Base-by-base conservation (phyloP, 2,888 invertebrate species). In the Oscheius onirici region DNA sequence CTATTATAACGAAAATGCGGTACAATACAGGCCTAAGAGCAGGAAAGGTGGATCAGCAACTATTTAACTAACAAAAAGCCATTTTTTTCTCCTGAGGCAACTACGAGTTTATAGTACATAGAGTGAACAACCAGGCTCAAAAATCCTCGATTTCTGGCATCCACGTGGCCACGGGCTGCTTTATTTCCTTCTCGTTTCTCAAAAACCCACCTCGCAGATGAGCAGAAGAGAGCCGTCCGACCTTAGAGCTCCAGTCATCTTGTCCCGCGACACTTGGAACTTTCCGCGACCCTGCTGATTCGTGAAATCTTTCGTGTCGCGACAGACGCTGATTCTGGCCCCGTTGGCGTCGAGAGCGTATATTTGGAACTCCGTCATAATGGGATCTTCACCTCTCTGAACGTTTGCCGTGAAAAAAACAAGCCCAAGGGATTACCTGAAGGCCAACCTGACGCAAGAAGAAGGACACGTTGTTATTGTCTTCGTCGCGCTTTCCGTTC, bases 351-450 rank as follows among this genome's bases (percentile, higher is more conserved):
- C 82, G 0, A 83, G 66, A 15, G 83, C 80, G 72, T 85, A 85
- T 11, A 86, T 86, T 83, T 86, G 84, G 49, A 86, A 86, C 51
- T 86, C 86, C n/a, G 86, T 84, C 83, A 85, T 83, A 10, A 86
- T 83, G 0, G 86, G 83, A 58, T 86, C 85, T 28, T 84, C 84
- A 11, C 82, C 83, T 8, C 84, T 73, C 79, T 84, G 72, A 61
- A 83, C 34, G n/a, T n/a, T n/a, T n/a, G n/a, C n/a, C n/a, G n/a
- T n/a, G n/a, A n/a, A n/a, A n/a, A 58, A 34, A 52, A 15, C 49
- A 40, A 8, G 17, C n/a, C n/a, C n/a, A 46, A 15, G 41, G 20
- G 51, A 40, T 24, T 63, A 80, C 81, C 72, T 76, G 66, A 40
- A 82, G 60, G 44, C 83, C 84, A 46, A 85, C 81, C 77, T 84